phyloP scores from a whole-genome alignment of 2,113 vertebrate species.

The Petaurus breviceps region DNA sequence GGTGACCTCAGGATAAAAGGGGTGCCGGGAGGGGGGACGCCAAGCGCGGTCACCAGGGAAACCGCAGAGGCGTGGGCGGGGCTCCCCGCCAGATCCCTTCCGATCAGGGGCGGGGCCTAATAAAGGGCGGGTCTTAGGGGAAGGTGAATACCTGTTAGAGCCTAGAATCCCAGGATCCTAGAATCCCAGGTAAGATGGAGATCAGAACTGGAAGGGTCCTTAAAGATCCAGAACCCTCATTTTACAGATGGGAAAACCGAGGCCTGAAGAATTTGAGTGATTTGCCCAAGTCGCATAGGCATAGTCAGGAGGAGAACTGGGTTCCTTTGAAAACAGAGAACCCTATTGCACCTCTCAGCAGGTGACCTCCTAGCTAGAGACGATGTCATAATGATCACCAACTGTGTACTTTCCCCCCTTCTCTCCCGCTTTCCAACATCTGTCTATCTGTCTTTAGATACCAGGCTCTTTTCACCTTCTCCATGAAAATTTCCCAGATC shows the following conservation, averaged over 20 bases:
- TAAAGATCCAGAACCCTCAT: neutral
- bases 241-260: neutral
- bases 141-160: neutral
- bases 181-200: neutral
- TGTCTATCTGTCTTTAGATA: neutral
- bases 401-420: neutral
- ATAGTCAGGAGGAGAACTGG: neutral
- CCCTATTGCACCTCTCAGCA: neutral
- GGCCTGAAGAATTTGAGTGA: neutral
- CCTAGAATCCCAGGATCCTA: no score
- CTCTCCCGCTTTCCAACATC: neutral
- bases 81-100: no score
- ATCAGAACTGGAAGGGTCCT: neutral
- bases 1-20: neutral
- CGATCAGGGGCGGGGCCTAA: neutral
- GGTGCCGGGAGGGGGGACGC: conserved; percentile 44
- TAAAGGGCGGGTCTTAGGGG: neutral
- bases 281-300: neutral
- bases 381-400: neutral
- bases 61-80: conserved; percentile 63
- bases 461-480: neutral
- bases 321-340: neutral
- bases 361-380: neutral
- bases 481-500: neutral
- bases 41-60: conserved; percentile 68